Evolutionary conservation across 2,113 vertebrate species (phyloP).

Genomic region (Neolamprologus cancellatus): DNA sequence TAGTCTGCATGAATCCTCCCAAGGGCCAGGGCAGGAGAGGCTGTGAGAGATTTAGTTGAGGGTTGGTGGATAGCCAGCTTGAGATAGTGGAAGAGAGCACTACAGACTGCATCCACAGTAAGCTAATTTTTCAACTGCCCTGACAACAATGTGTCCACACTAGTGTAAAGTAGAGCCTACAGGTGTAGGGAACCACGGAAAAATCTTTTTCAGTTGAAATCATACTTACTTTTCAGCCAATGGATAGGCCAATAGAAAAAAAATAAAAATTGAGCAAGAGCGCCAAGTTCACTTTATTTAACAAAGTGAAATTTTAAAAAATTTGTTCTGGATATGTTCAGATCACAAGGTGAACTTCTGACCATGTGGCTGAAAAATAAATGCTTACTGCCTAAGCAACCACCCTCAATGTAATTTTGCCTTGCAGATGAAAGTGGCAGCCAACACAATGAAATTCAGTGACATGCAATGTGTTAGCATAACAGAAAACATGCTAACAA

Average conservation of each 20-base stretch:
- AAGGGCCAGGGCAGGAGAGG: slow-evolving; percentile 37
- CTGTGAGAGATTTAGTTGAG: slow-evolving; percentile 21
- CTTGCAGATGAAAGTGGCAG: not conserved
- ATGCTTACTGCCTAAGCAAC: not conserved
- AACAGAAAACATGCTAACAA: not conserved
- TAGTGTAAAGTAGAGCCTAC: not conserved
- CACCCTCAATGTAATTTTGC: not conserved
- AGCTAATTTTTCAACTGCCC: not conserved
- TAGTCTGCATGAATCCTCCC: slow-evolving; percentile 62
- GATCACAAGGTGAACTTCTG: not conserved
- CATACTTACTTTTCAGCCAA: not conserved
- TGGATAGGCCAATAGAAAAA: not conserved
- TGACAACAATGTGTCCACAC: not conserved
- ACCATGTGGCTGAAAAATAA: not conserved
- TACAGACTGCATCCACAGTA: not conserved
- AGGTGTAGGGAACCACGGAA: not conserved
- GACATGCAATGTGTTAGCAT: not conserved
- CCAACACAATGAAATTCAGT: not conserved
- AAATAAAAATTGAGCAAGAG: not conserved
- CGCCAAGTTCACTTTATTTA: not conserved
- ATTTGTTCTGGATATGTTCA: not conserved
- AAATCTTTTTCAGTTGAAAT: not conserved
- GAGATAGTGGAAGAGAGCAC: not conserved
- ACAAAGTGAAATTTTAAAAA: not conserved
- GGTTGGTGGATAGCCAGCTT: not conserved